Base-by-base conservation (phyloP, 1,140 invertebrate genomes). In the Heliconius hermathena region DNA sequence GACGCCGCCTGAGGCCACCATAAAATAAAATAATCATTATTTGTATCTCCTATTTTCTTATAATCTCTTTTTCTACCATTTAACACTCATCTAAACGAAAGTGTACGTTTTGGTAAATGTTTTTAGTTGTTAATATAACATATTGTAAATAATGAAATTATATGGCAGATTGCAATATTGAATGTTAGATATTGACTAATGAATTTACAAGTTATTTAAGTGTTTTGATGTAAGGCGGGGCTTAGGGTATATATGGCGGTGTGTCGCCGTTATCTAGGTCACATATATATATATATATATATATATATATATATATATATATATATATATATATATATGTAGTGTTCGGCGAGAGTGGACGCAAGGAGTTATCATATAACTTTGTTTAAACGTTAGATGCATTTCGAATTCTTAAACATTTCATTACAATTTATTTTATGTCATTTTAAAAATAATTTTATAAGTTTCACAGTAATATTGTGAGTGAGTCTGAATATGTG, bases 1-100 rank as follows among this genome's bases (percentile, higher is more conserved):
- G 83, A 84, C 66, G 75, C 79, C 80, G 83, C 83, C 81, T 88
- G 85, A 82, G 60, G 60, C 26, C 60, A 66, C 22, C 8, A 41
- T 66, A 2, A 38, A 71, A 22, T 57, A 8, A 20, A 52, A 77
- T 71, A 71, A 38, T 72, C 20, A 66, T 66, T 16, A 66, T 66
- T 66, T 66, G 60, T 66, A 66, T 72, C 33, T 38, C 18, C 36
- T 72, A 72, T 72, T 26, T 38, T 72, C 36, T 41, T 72, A 72
- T 72, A 72, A 72, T 72, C 71, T 72, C 71, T 18, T 72, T 72
- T 72, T 72, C 26, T 66, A 66, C 60, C 26, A 66, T 66, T 22
- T 26, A 29, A 29, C 60, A 66, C 60, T 66, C 4, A 66, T 66
- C 60, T 22, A n/a, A 11, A 66, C 26, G 60, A 66, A 66, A 66